A percentile compares a stretch with the other conserved stretches of the same genome.
These are phyloP conservation scores for Varecia variegata DNA, from an alignment of 2,797 vertebrate genomes.

Conservation along the genomic window DNA sequence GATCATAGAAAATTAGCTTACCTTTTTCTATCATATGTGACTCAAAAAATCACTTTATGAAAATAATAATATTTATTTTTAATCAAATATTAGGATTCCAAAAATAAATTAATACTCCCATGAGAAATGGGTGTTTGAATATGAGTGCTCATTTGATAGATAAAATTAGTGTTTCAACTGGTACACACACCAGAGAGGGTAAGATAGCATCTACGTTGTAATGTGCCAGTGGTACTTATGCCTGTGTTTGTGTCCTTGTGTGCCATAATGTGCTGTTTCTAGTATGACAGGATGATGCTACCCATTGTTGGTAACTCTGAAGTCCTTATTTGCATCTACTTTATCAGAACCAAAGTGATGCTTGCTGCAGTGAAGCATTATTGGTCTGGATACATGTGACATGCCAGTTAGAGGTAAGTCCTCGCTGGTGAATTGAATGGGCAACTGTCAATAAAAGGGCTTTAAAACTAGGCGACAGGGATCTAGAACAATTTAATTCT, in stretches of 20 bases:
- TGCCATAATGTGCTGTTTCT: background rate
- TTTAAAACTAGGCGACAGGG: background rate
- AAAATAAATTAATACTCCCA: background rate
- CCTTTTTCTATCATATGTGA: background rate
- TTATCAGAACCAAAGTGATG: background rate
- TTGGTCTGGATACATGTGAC: background rate
- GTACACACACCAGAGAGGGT: background rate
- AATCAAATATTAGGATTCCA: background rate
- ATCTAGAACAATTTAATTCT: conserved; percentile 4
- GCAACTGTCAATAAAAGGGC: background rate
- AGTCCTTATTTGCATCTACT: background rate
- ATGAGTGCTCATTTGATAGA: background rate
- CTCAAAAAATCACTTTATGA: background rate
- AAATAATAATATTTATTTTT: background rate
- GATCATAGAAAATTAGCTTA: background rate
- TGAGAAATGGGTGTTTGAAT: background rate
- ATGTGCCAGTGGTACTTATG: background rate
- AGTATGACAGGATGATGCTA: background rate
- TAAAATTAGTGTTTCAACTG: background rate
- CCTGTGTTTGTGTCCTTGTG: background rate
- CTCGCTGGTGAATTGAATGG: background rate
- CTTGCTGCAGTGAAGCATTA: background rate
- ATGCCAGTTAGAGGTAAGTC: background rate
- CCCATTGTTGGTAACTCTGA: background rate
- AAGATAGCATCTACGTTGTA: background rate